Evolutionary conservation across 2,888 invertebrate species (phyloP), one percentile per base, ranked within the genome.

Genomic region (Mesorhabditis sp.): DNA sequence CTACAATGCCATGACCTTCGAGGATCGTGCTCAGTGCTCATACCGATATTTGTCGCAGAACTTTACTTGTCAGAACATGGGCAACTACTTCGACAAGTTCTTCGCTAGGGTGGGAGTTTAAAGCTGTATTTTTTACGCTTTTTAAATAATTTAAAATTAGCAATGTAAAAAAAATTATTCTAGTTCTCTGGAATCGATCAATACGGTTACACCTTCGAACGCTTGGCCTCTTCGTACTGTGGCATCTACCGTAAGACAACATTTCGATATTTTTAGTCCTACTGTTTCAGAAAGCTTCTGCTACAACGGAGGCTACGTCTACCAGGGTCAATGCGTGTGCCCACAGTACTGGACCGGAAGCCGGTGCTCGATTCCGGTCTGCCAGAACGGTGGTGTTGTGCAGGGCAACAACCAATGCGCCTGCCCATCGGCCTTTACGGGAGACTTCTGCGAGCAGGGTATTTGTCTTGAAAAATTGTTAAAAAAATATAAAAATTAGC

Each of bases 131-230:
- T 50, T 6, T 50, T 50, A 13, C 7, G 50, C 50, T 50, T 50
- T 50, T 13, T 13, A 50, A 50, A 10, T 50, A 10, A 50, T 10
- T 10, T 50, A 50, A 10, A n/a, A n/a, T n/a, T n/a, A n/a, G n/a
- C n/a, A n/a, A n/a, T n/a, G n/a, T n/a, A n/a, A n/a, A n/a, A n/a
- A n/a, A n/a, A n/a, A n/a, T n/a, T n/a, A 2, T 72, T 74, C 68
- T 65, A 75, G 72, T 82, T 80, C 72, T 72, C 78, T 58, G 82
- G 82, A 65, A 74, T 82, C 42, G 82, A 82, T 71, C 82, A 81
- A 67, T 80, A 74, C 68, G 82, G 82, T n/a, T 78, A 77, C 70
- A 70, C 81, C 7, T 82, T 82, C 68, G 79, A 82, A 66, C 73
- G 82, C 43, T 77, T 75, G 43, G 62, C 72, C 4, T 74, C 75